These are phyloP conservation scores for Diplazon laetatorius DNA, from an alignment of 2,888 invertebrate genomes.

Conservation along the genomic window DNA sequence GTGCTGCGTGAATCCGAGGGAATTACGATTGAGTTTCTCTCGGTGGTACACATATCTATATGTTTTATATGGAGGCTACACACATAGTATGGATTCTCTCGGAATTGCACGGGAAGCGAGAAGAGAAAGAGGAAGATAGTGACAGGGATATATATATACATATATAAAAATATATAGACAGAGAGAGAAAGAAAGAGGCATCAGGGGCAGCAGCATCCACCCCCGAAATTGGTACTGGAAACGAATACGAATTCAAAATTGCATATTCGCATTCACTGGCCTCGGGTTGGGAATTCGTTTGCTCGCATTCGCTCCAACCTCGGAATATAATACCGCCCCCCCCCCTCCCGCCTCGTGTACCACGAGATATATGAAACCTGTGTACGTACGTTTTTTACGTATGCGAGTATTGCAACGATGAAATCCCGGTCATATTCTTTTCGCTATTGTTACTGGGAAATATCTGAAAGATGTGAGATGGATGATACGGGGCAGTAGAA, in stretches of 20 bases:
- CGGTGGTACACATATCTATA: not conserved
- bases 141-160: no score
- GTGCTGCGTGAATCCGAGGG: slow-evolving; percentile 27
- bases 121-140: not conserved
- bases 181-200: slow-evolving; percentile 3
- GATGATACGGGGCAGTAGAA: not conserved
- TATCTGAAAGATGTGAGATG: slow-evolving; percentile 24
- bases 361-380: slow-evolving; percentile 2
- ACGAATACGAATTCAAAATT: slow-evolving; percentile 56
- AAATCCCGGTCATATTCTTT: not conserved
- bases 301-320: slow-evolving; percentile 30
- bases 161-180: no score
- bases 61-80: not conserved
- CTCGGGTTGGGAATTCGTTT: slow-evolving; percentile 35
- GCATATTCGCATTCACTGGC: slow-evolving; percentile 48
- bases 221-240: slow-evolving; percentile 56
- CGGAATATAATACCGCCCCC: slow-evolving; percentile 12
- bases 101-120: slow-evolving; percentile 27
- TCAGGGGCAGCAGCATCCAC: slow-evolving; percentile 17
- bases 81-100: slow-evolving; percentile 23
- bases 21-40: slow-evolving; percentile 46
- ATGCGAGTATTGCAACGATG: not conserved
- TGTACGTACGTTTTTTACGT: not conserved
- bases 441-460: slow-evolving; percentile 29
- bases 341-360: slow-evolving; percentile 20